phyloP scores from a whole-genome alignment of 2,113 vertebrate genomes.

The Anarrhichthys ocellatus region DNA sequence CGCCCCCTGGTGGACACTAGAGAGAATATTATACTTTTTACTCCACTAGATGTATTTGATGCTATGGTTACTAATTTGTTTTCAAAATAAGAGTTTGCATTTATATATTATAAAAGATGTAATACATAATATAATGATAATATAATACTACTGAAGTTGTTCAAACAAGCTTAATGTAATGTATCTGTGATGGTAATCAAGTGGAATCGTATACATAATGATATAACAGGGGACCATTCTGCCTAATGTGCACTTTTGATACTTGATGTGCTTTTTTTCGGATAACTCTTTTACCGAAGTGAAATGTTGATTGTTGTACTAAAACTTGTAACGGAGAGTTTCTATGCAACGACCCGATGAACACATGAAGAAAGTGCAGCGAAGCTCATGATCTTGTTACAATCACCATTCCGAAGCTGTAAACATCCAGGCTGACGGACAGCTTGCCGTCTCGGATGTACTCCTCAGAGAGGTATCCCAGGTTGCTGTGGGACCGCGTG shows the following conservation, averaged over 20 bases:
- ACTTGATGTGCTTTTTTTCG: too few species aligned
- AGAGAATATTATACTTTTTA: neutral
- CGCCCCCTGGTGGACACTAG: too few species aligned
- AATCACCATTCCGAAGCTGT: conserved; percentile 84
- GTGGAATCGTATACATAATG: neutral
- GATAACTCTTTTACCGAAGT: neutral
- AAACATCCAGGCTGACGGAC: conserved; percentile 83
- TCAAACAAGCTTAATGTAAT: too few species aligned
- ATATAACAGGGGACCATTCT: neutral
- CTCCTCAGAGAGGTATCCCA: conserved; percentile 82
- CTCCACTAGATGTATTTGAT: neutral
- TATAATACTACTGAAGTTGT: too few species aligned
- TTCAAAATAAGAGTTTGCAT: neutral
- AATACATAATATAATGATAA: too few species aligned
- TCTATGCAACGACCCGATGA: neutral
- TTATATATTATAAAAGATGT: neutral
- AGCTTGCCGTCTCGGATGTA: conserved; percentile 81
- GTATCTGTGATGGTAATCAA: neutral
- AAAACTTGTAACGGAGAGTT: neutral
- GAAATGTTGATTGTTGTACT: neutral
- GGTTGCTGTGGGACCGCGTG: conserved; percentile 57
- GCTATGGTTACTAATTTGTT: neutral
- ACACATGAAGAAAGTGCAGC: neutral
- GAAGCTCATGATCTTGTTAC: neutral
- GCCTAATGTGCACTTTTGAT: neutral